Evolutionary conservation across 2,113 vertebrate genomes (phyloP).

Genomic region (Microtus richardsoni): DNA sequence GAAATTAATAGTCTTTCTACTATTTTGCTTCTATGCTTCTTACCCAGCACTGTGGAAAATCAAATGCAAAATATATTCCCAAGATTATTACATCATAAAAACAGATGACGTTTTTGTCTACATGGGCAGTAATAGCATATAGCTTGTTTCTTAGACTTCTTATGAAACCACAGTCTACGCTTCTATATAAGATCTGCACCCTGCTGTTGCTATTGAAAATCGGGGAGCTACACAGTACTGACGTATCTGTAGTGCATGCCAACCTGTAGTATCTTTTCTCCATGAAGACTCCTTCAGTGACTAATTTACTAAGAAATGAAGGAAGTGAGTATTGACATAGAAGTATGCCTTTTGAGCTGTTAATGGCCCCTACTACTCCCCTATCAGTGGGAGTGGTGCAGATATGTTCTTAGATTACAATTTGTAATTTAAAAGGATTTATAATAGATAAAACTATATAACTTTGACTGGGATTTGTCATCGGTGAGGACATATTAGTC

Average conservation of each 20-base stretch:
- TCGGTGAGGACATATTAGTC: not conserved
- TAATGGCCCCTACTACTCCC: not conserved
- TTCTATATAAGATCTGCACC: not conserved
- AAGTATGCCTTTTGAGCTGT: not conserved
- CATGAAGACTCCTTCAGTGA: not conserved
- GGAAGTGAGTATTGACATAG: not conserved
- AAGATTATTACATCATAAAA: not conserved
- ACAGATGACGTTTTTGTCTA: not conserved
- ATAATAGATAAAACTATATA: not conserved
- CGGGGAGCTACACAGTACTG: not conserved
- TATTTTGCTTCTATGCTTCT: not conserved
- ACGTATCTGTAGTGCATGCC: not conserved
- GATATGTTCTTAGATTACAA: not conserved
- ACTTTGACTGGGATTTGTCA: not conserved
- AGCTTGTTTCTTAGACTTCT: not conserved
- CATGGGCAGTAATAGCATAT: not conserved
- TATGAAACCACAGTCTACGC: not conserved
- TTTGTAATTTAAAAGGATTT: slow-evolving; percentile 7
- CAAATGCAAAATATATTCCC: not conserved
- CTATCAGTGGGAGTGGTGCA: not conserved
- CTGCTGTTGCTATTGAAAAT: not conserved
- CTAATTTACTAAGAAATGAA: slow-evolving; percentile 21
- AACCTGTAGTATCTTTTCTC: not conserved
- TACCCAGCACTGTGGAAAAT: not conserved
- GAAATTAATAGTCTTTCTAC: not conserved